Conservation (phyloP, 2,113 vertebrate genomes). For the Notiomystis cincta region DNA sequence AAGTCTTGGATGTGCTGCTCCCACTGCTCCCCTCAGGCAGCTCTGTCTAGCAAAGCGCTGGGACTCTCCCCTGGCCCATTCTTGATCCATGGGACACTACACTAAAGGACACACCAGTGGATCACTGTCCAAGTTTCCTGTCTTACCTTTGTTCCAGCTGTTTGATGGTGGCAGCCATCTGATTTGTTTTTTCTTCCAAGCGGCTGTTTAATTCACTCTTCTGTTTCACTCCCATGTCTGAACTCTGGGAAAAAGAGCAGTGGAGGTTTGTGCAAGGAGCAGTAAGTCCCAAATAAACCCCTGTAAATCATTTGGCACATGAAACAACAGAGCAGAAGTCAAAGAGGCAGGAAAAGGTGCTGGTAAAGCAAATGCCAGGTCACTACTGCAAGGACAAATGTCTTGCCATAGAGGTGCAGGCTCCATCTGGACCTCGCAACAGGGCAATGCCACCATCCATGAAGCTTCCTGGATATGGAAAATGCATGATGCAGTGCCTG, state of each 20-base stretch:
- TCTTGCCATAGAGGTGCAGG: rapidly evolving
- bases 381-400: not conserved
- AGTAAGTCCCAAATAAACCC: not conserved
- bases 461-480: not conserved
- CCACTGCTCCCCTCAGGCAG: not conserved
- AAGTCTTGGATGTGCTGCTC: rapidly evolving
- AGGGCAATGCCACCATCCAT: not conserved
- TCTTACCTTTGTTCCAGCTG: slow-evolving; percentile 93
- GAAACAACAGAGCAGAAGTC: not conserved
- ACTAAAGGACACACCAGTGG: not conserved
- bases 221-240: slow-evolving; percentile 88
- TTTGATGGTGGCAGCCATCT: slow-evolving; percentile 94
- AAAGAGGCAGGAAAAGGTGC: not conserved
- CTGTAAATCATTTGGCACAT: rapidly evolving
- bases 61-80: rapidly evolving
- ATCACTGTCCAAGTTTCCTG: not conserved
- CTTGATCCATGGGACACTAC: not conserved
- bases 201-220: slow-evolving; percentile 90
- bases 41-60: not conserved
- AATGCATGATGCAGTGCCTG: not conserved
- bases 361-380: not conserved
- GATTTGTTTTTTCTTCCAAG: slow-evolving; percentile 94
- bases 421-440: not conserved
- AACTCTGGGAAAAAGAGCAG: slow-evolving; percentile 70
- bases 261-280: not conserved